Evolutionary conservation across 2,797 vertebrate species (phyloP), one percentile per base, ranked within the genome.

Genomic region (Phrynocephalus forsythii): DNA sequence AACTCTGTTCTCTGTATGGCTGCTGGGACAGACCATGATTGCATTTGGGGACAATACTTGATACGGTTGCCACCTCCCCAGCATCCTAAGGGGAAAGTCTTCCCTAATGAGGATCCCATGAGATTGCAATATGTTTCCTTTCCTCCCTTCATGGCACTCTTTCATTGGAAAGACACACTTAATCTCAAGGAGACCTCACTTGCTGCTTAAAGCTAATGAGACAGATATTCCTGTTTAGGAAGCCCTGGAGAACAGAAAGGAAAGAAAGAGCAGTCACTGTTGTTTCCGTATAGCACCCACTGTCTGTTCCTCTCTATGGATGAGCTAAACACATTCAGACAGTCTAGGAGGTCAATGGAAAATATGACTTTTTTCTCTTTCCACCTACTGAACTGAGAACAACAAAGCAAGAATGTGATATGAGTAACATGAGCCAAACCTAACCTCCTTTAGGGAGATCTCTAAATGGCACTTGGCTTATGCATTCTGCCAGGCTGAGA

Each of bases 251-350:
- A 69, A 28, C 15, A 8, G 9, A 22, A 13, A 66, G 38, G 89
- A 79, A 82, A 85, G 60, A 87, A n/a, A 86, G 60, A 86, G 50
- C 89, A 16, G 44, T 86, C 6, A 56, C 90, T 86, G 83, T 28
- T 89, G 66, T 91, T 90, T 90, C 85, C 91, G 84, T 24, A 66
- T 18, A 84, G 82, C 5, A 91, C 78, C 15, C 44, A 20, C 50
- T 83, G 3, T 0, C 83, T 18, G 85, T 87, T 82, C 88, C 44
- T 11, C 88, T 94, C 68, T 85, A 86, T 90, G 91, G 81, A 91
- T 87, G 44, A 75, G 33, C 16, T 33, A 91, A 90, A 86, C 88
- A 91, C 91, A 78, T 79, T 72, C 9, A 72, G 24, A 77, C 10
- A 83, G 79, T 5, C 84, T 92, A 33, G 33, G 33, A 90, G 88